Evolutionary conservation across 2,888 invertebrate species (phyloP), one percentile per base, ranked within the genome.

Genomic region (Leptothorax acervorum): DNA sequence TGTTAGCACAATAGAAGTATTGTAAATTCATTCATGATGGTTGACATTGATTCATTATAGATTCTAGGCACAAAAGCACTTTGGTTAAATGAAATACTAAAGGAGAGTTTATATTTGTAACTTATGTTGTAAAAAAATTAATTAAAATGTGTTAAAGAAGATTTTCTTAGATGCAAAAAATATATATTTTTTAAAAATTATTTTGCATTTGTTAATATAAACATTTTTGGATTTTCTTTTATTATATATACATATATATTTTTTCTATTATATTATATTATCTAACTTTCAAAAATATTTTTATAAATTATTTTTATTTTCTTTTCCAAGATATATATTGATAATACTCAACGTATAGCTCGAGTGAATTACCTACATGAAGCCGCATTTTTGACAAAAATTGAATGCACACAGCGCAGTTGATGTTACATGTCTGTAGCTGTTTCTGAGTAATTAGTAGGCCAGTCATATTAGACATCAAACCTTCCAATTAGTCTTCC

Each of bases 1-100:
- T 39, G 18, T 76, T 45, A 35, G 11, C 15, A 79, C 31, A 71
- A 70, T 18, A n/a, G 23, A 45, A 70, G 31, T 23, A 78, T 78
- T 78, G n/a, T 78, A 39, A 39, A 55, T 45, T 55, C 9, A 6
- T 48, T 23, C 2, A 45, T 39, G 12, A 45, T 39, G 12, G 12
- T 66, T 78, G 55, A 15, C 53, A 31, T 55, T 23, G 45, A 31
- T 71, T 79, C 31, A 57, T 71, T 68, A 45, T 12, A 55, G 4
- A 39, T 55, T 79, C 45, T 45, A 78, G 0, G 23, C 63, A 39
- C 9, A 65, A 15, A 23, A 51, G 18, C 15, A 18, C 5, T 28
- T 76, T 78, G n/a, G 9, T 39, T 39, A 18, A 39, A 48, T 12
- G 12, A 70, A 70, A 39, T 68, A 53, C 9, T 68, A 28, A 55